Conservation (phyloP, 2,797 vertebrate genomes). For the Phrynocephalus guinanensis region DNA sequence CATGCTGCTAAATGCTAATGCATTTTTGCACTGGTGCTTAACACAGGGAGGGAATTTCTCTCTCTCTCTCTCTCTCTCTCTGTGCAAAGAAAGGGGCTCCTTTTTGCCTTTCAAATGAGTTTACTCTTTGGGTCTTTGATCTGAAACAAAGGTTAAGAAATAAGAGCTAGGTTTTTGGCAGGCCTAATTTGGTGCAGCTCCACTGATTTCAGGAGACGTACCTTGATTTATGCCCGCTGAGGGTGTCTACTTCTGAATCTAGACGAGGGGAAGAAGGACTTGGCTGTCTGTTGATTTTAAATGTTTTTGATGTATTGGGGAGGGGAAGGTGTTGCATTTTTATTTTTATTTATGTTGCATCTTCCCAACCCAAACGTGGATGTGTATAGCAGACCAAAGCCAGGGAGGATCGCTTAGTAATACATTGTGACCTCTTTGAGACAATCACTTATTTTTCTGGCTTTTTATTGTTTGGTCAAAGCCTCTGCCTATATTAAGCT, state of each 20-base stretch:
- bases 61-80: background rate
- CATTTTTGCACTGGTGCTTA: background rate
- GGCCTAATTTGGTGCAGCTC: slow-evolving; percentile 13
- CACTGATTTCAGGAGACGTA: slow-evolving; percentile 21
- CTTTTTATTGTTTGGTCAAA: slow-evolving; percentile 37
- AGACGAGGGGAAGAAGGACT: slow-evolving; percentile 1
- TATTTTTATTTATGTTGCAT: background rate
- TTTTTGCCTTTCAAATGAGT: background rate
- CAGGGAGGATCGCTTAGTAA: background rate
- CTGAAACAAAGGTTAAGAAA: slow-evolving; percentile 7
- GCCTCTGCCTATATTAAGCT: background rate
- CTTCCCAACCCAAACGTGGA: background rate
- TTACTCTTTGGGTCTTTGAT: background rate
- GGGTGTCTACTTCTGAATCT: background rate
- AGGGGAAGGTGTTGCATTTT: background rate
- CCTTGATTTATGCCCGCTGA: slow-evolving; percentile 30
- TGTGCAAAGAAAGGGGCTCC: background rate
- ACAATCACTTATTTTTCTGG: slow-evolving; percentile 25
- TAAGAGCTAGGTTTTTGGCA: slow-evolving; percentile 1
- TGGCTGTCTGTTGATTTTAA: slow-evolving; percentile 4
- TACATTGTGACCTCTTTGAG: slow-evolving; percentile 5
- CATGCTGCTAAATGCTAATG: background rate
- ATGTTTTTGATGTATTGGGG: background rate
- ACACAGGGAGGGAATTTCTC: background rate
- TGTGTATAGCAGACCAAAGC: background rate